phyloP scores from a whole-genome alignment of 2,113 vertebrate genomes.

The Gnathonemus longibarbis region DNA sequence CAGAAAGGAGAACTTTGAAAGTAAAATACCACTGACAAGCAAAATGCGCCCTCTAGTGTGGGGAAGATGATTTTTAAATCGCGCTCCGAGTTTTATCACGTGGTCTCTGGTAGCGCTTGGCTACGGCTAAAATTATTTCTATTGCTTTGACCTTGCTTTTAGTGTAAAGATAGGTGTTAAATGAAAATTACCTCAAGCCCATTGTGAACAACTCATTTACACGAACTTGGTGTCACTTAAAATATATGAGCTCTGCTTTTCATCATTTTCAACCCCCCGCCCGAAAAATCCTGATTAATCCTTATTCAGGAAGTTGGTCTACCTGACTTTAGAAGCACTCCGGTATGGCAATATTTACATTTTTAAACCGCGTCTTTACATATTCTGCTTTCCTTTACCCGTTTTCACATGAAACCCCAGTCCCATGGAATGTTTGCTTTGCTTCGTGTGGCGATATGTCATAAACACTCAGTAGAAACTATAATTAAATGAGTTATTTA shows the following conservation, averaged over 20 bases:
- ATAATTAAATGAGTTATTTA: not conserved
- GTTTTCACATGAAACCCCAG: not conserved
- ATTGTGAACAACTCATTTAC: not conserved
- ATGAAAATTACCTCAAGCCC: not conserved
- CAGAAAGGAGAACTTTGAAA: not conserved
- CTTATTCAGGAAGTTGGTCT: not conserved
- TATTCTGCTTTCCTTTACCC: not conserved
- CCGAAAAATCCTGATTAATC: not conserved
- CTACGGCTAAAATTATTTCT: not conserved
- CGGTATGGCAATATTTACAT: not conserved
- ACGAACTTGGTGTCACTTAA: not conserved
- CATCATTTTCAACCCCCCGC: not conserved
- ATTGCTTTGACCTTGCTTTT: not conserved
- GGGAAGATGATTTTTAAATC: not conserved
- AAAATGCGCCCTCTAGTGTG: constrained; percentile 3
- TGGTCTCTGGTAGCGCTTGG: not conserved
- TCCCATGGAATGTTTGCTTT: not conserved
- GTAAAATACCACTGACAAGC: not conserved
- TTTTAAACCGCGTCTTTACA: not conserved
- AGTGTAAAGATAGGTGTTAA: not conserved
- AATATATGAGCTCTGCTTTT: not conserved
- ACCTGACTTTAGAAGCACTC: not conserved
- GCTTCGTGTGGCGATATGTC: not conserved
- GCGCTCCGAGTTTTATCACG: not conserved
- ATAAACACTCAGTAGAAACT: not conserved